These are phyloP conservation scores for Anguilla obscura DNA, from an alignment of 2,797 vertebrate species.

Conservation along the genomic window DNA sequence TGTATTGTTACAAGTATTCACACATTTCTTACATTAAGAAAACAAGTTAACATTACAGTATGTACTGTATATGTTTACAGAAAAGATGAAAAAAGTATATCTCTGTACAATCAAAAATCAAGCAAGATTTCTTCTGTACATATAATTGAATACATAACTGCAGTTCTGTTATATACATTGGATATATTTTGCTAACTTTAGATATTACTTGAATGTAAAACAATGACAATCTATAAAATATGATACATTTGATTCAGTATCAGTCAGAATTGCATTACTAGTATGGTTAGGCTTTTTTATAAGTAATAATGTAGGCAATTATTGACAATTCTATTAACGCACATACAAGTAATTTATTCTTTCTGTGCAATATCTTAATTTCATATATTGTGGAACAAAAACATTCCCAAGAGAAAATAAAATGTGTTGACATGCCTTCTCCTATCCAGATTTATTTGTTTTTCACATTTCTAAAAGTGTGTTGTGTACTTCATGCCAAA, in stretches of 20 bases:
- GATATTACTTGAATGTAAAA: neutral
- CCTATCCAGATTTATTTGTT: neutral
- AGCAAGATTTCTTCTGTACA: slow-evolving; percentile 12
- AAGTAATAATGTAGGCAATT: neutral
- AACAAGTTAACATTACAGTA: slow-evolving; percentile 21
- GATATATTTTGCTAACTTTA: slow-evolving; percentile 9
- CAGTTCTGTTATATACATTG: slow-evolving; percentile 36
- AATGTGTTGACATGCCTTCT: neutral
- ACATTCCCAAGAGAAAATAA: neutral
- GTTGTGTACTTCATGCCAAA: neutral
- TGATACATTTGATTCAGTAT: neutral
- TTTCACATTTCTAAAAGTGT: neutral
- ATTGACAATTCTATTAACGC: neutral
- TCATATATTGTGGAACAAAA: neutral
- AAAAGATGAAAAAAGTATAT: slow-evolving; percentile 9
- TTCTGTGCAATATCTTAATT: neutral
- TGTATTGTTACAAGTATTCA: slow-evolving; percentile 10
- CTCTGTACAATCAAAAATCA: slow-evolving; percentile 19
- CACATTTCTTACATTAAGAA: slow-evolving; percentile 73
- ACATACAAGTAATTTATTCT: neutral
- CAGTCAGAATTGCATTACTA: neutral
- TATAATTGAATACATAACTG: slow-evolving; percentile 23
- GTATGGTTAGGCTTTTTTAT: neutral
- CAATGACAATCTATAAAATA: neutral
- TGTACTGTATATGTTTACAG: slow-evolving; percentile 34